These are phyloP conservation scores for Endotricha flammealis DNA, from an alignment of 2,888 invertebrate species.

Conservation along the genomic window DNA sequence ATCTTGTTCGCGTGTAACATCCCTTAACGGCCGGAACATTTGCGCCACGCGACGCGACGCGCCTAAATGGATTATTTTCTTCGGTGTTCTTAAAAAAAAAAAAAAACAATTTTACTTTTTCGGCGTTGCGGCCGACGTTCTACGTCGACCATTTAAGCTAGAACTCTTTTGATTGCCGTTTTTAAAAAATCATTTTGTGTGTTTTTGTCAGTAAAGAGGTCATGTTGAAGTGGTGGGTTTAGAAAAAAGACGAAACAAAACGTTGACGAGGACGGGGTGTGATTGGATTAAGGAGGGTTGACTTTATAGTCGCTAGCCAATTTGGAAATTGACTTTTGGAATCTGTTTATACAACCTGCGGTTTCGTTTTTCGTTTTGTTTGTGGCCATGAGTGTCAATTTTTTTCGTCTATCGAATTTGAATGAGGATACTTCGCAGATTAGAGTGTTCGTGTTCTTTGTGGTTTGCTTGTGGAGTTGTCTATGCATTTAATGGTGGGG, in stretches of 20 bases:
- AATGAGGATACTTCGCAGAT: slow-evolving; percentile 18
- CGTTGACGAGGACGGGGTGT: slow-evolving; percentile 74
- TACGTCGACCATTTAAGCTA: slow-evolving; percentile 34
- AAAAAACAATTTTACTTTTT: slow-evolving; percentile 52
- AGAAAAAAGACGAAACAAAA: slow-evolving; percentile 68
- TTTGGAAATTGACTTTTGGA: slow-evolving; percentile 74
- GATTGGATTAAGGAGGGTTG: slow-evolving; percentile 76
- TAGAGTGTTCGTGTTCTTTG: neutral
- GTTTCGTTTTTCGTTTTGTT: slow-evolving; percentile 56
- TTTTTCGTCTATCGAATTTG: slow-evolving; percentile 49
- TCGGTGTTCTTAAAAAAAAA: slow-evolving; percentile 69
- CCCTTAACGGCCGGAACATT: slow-evolving; percentile 66
- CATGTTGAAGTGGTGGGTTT: slow-evolving; percentile 39
- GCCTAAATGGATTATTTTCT: slow-evolving; percentile 78
- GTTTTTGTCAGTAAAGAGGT: slow-evolving; percentile 25
- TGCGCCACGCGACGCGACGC: slow-evolving; percentile 61
- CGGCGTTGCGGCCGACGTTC: slow-evolving; percentile 32
- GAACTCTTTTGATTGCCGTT: slow-evolving; percentile 31
- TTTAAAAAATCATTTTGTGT: neutral
- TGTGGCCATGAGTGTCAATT: slow-evolving; percentile 55
- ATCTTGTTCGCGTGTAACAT: slow-evolving; percentile 61
- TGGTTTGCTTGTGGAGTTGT: neutral
- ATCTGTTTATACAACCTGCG: slow-evolving; percentile 64
- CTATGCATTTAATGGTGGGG: too few relatives aligned
- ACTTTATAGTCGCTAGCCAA: slow-evolving; percentile 71